Base-by-base conservation (phyloP, 1,140 invertebrate genomes). In the Microplitis demolitor region DNA sequence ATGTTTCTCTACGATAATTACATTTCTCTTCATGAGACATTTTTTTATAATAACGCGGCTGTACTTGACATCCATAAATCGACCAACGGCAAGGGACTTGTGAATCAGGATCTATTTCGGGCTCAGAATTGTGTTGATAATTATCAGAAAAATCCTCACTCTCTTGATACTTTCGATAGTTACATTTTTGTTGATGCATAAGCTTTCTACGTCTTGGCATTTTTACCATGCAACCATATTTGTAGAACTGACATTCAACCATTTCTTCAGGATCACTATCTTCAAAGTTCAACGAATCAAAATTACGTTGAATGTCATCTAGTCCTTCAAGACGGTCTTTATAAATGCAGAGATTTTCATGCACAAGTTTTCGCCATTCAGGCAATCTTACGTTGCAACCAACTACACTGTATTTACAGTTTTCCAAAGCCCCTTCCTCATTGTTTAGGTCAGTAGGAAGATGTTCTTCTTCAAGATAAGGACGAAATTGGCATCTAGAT, bases 401-500 rank as follows among this genome's bases (percentile, higher is more conserved):
- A 0, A 70, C 71, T 3, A 53, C 6, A 8, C 60, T 60, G 45
- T 82, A 82, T 2, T 35, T 62, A 62, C 85, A 87, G 4, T 78
- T 71, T 0, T 78, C 63, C 5, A 83, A 13, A 24, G 80, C 75
- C 14, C 77, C 74, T 31, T 75, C 60, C 8, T 62, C 45, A 13
- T 73, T 69, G 0, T 24, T 24, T 1, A 83, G 50, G 64, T 84
- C 82, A n/a, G 80, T 82, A 13, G 83, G 76, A 11, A 81, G 62
- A 2, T 66, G 53, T n/a, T 84, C 76, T 4, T 80, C 75, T 37
- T 85, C 83, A 1, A 82, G 66, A 54, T 82, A 72, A 6, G 81
- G 83, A 31, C 82, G 81, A 62, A 84, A 85, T 35, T 84, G 83
- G 34, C 85, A 86, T 58, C 84, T 80, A 11, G 82, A 78, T n/a